Conservation (phyloP, 2,113 vertebrate genomes). For the Bettongia penicillata region DNA sequence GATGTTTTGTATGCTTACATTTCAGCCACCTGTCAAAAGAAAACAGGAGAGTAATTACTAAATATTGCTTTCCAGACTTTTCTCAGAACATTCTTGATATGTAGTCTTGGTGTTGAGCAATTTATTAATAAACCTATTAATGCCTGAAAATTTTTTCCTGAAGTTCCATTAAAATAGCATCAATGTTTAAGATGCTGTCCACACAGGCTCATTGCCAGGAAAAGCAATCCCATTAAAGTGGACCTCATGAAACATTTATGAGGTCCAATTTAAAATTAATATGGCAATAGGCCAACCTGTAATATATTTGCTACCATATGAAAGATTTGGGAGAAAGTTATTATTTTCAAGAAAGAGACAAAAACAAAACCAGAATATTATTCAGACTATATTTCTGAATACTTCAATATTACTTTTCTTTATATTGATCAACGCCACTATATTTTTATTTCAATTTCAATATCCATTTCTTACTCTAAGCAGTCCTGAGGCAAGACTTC, state of each 20-base stretch:
- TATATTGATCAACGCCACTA: background rate
- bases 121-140: slow-evolving; percentile 72
- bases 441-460: background rate
- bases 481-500: background rate
- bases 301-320: slow-evolving; percentile 60
- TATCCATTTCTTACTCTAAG: slow-evolving; percentile 1
- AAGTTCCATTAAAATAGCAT: slow-evolving; percentile 62
- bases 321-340: slow-evolving; percentile 13
- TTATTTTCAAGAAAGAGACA: slow-evolving; percentile 76
- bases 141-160: slow-evolving; percentile 62
- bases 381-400: background rate
- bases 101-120: slow-evolving; percentile 59
- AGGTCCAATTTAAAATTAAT: slow-evolving; percentile 80
- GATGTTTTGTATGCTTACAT: background rate
- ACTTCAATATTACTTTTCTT: background rate
- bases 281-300: slow-evolving; percentile 80
- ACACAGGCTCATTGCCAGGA: slow-evolving; percentile 72
- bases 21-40: slow-evolving; percentile 30
- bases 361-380: slow-evolving; percentile 61
- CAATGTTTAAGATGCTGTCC: slow-evolving; percentile 61
- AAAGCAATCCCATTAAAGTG: slow-evolving; percentile 76
- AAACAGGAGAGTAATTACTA: slow-evolving; percentile 26
- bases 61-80: slow-evolving; percentile 14
- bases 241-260: slow-evolving; percentile 82
- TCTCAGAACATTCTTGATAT: slow-evolving; percentile 50